These are phyloP conservation scores for Eleginops maclovinus DNA, from an alignment of 2,113 vertebrate species.

Conservation along the genomic window DNA sequence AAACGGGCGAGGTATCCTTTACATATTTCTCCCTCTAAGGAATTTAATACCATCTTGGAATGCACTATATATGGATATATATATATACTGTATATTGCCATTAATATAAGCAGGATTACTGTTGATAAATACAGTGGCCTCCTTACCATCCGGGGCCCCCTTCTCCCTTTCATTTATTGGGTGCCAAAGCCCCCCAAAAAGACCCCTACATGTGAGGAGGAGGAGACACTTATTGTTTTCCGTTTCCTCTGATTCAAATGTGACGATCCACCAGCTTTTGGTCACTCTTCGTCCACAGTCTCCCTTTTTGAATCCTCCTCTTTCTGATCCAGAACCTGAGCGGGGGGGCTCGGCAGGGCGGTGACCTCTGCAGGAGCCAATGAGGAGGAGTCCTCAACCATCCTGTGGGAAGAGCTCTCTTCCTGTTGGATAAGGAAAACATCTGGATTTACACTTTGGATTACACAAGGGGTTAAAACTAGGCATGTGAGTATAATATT, in stretches of 20 bases:
- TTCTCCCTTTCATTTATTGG: conserved; percentile 46
- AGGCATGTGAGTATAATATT: too few relatives aligned
- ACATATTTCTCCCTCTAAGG: conserved; percentile 75
- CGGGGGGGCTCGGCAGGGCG: conserved; percentile 74
- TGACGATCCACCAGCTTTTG: conserved; percentile 35
- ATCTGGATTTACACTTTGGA: too few relatives aligned
- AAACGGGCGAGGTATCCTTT: conserved; percentile 77
- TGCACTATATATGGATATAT: conserved; percentile 83
- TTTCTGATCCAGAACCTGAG: conserved; percentile 79
- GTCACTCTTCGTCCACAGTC: conserved; percentile 84
- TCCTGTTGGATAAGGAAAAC: conserved; percentile 74
- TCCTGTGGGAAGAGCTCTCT: conserved; percentile 81
- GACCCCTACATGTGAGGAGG: conserved; percentile 41
- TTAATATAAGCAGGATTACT: conserved; percentile 87
- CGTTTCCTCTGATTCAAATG: conserved; percentile 60
- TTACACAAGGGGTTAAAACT: too few relatives aligned
- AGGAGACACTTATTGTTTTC: conserved; percentile 55
- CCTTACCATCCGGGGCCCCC: conserved; percentile 77
- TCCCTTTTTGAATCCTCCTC: conserved; percentile 83
- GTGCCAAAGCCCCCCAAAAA: conserved; percentile 51
- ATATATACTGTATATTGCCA: conserved; percentile 82
- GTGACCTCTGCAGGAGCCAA: conserved; percentile 71
- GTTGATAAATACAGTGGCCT: conserved; percentile 86
- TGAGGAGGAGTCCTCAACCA: conserved; percentile 72
- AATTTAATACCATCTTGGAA: conserved; percentile 84